A percentile compares a stretch with the other conserved stretches of the same genome.
Evolutionary conservation across 2,888 invertebrate genomes (phyloP).

Genomic region (Sialis lutaria): DNA sequence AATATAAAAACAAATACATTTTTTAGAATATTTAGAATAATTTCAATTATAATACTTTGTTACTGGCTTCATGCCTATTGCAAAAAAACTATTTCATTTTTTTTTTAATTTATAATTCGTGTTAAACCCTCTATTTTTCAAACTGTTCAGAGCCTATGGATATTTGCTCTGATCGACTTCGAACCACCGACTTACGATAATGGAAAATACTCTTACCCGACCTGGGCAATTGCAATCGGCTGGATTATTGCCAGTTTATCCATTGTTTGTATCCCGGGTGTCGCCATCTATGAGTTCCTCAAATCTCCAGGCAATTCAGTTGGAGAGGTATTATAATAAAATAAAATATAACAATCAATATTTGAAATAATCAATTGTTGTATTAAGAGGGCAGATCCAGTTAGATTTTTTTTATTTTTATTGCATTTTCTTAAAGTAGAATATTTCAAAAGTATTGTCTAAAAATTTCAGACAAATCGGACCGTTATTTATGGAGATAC

Average conservation of each 20-base stretch:
- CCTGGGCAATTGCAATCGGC: constrained; percentile 72
- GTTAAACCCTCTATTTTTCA: constrained; percentile 8
- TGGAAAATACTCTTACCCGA: constrained; percentile 59
- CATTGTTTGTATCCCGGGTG: constrained; percentile 69
- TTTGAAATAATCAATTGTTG: not conserved
- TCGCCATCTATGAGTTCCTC: constrained; percentile 53
- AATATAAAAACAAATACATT: no score
- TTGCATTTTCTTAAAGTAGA: no score
- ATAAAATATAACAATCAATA: not conserved
- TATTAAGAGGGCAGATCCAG: constrained; percentile 29
- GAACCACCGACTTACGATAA: constrained; percentile 71
- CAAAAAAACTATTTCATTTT: no score
- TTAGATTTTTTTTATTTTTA: not conserved
- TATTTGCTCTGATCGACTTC: constrained; percentile 77
- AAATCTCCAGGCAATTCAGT: constrained; percentile 53
- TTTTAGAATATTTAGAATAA: no score
- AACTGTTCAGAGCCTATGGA: constrained; percentile 55
- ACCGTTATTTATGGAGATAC: no score
- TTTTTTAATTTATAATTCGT: not conserved
- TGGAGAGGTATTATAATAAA: constrained; percentile 38
- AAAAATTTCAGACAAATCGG: no score
- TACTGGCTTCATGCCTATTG: no score
- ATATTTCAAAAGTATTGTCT: no score
- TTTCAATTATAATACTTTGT: no score
- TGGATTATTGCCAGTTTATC: constrained; percentile 76